Evolutionary conservation across 2,888 invertebrate genomes (phyloP), one percentile per base, ranked within the genome.

Genomic region (Alitta virens): DNA sequence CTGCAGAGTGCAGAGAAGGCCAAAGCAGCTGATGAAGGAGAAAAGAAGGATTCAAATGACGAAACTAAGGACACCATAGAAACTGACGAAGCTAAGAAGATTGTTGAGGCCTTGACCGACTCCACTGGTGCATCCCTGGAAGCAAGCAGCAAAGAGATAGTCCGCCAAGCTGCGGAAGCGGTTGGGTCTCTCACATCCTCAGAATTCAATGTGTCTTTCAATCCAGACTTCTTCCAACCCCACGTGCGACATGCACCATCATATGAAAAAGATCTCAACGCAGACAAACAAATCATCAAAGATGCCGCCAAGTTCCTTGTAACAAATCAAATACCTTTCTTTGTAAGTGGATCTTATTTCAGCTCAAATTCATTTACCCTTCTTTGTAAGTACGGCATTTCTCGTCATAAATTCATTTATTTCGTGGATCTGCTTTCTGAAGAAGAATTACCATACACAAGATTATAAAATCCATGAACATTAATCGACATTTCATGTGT

Each of bases 181-280:
- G 96, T 98, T 2, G 94, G 94, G 0, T 98, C 97, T 0, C 86
- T 98, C 5, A 92, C 93, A 81, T 95, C 96, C 72, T 90, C 92
- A 66, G 96, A 96, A 83, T 97, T 98, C 83, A 95, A 94, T 81
- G 91, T 99, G 69, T 88, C 95, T 66, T 99, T 99, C 84, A 99
- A 99, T 85, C 96, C 98, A 0, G 99, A 99, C 84, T 94, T 97
- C 66, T 98, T 92, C 84, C 97, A 97, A 12, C 91, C 92, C 0
- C 94, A 94, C 59, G 96, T 99, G 64, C 87, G 86, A 62, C 96
- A 97, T 84, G 86, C 88, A 21, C 88, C 58, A 62, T 63, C 72
- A 3, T 69, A 81, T 78, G 81, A 88, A 70, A 87, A 88, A 72
- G 86, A 86, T 43, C 84, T 94, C 58, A 86, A 88, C 68, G 90